Conservation (phyloP, 1,140 invertebrate genomes). For the Trigoniulus corallinus region DNA sequence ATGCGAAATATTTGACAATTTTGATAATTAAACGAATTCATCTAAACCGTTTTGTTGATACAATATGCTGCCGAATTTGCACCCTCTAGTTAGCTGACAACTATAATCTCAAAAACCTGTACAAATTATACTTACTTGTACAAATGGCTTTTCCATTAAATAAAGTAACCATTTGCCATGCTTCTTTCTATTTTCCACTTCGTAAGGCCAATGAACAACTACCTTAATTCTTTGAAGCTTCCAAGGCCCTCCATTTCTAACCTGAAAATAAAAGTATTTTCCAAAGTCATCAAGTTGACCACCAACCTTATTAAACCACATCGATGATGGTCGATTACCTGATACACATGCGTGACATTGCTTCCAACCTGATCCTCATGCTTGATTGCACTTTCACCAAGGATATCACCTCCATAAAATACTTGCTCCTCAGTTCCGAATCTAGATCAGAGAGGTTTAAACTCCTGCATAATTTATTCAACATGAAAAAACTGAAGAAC, state of each 20-base stretch:
- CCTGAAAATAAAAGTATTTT: constrained; percentile 15
- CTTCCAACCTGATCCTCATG: constrained; percentile 70
- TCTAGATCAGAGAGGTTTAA: no score
- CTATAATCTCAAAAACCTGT: no score
- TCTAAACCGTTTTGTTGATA: no score
- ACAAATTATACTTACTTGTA: constrained; percentile 13
- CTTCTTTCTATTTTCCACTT: constrained; percentile 55
- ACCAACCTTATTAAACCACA: not conserved
- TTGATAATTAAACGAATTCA: no score
- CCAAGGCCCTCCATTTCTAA: constrained; percentile 68
- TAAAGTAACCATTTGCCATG: constrained; percentile 82
- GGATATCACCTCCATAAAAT: constrained; percentile 66
- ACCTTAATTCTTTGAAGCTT: constrained; percentile 56
- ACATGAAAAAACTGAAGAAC: no score
- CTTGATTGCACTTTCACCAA: constrained; percentile 64
- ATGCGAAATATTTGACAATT: no score
- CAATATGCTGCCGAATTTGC: no score
- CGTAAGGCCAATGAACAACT: constrained; percentile 74
- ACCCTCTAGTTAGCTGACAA: no score
- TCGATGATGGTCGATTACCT: constrained; percentile 34
- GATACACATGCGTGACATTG: constrained; percentile 64
- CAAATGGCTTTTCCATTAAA: constrained; percentile 54
- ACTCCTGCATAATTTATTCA: no score
- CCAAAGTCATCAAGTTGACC: not conserved
- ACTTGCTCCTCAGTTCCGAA: constrained; percentile 43